Percentiles rank a stretch among this genome's conserved stretches.
phyloP scores from a whole-genome alignment of 2,888 invertebrate species.

The Cheilosia scutellata region DNA sequence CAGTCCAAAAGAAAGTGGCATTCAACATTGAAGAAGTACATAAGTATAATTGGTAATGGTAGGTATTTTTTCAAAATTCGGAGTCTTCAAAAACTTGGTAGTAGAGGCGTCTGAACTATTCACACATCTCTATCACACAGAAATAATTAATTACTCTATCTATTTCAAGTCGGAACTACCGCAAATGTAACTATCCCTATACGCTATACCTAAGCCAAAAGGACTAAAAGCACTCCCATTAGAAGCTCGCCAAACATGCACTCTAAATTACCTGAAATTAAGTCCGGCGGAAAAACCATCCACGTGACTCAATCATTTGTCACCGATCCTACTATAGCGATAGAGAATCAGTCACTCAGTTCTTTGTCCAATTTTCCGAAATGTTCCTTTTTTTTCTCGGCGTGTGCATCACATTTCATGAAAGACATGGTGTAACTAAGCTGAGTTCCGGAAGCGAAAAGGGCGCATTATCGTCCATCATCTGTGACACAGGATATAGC shows the following conservation, averaged over 20 bases:
- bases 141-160: too few species aligned
- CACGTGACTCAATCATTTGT: slow-evolving; percentile 72
- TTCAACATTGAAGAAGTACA: too few species aligned
- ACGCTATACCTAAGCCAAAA: too few species aligned
- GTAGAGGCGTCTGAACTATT: too few species aligned
- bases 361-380: slow-evolving; percentile 64
- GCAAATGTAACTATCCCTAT: neutral
- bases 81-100: too few species aligned
- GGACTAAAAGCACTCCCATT: slow-evolving; percentile 4
- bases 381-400: slow-evolving; percentile 11
- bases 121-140: too few species aligned
- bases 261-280: slow-evolving; percentile 37
- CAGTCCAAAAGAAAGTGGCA: too few species aligned
- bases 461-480: slow-evolving; percentile 74
- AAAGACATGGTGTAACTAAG: slow-evolving; percentile 65
- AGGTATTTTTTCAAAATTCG: too few species aligned
- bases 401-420: slow-evolving; percentile 43
- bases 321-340: slow-evolving; percentile 58
- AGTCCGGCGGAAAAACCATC: slow-evolving; percentile 23
- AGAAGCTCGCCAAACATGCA: slow-evolving; percentile 17
- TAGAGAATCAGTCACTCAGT: slow-evolving; percentile 68
- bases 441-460: slow-evolving; percentile 68
- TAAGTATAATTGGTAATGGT: too few species aligned
- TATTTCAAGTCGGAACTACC: too few species aligned
- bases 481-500: slow-evolving; percentile 65